These are phyloP conservation scores for Acanthaster planci DNA, from an alignment of 35 echinoderm and acorn worm species.

Conservation along the genomic window DNA sequence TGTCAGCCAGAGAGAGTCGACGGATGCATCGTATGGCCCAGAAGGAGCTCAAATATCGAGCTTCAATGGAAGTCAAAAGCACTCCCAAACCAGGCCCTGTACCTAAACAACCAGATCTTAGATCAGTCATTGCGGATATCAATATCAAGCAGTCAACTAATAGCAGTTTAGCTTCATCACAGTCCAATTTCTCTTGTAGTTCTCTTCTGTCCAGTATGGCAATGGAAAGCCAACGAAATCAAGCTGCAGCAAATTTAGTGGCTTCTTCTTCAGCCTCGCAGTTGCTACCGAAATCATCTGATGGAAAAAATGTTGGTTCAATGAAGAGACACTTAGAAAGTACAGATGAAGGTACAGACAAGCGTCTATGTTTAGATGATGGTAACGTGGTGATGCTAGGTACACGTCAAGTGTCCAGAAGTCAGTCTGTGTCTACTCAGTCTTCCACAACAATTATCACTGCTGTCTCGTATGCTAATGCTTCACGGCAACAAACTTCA, in stretches of 20 bases:
- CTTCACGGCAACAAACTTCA: not conserved
- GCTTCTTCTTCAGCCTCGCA: constrained; percentile 16
- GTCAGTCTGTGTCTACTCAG: not conserved
- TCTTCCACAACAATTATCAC: not conserved
- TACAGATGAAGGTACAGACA: not conserved
- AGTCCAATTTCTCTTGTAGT: constrained; percentile 67
- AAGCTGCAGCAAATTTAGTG: constrained; percentile 26
- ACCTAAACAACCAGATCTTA: not conserved
- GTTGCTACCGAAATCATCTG: constrained; percentile 37
- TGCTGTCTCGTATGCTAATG: not conserved
- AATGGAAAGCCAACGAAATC: constrained; percentile 73
- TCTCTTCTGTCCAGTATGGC: constrained; percentile 81
- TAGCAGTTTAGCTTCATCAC: not conserved
- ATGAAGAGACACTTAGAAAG: constrained; percentile 40
- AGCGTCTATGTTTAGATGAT: not conserved
- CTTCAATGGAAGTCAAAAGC: not conserved
- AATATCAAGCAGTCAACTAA: not conserved
- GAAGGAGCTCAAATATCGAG: not conserved
- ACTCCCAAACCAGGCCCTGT: not conserved
- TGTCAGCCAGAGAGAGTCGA: not conserved
- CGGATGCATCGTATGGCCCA: not conserved
- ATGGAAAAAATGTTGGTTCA: constrained; percentile 21
- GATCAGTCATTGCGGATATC: constrained; percentile 8
- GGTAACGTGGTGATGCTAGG: not conserved
- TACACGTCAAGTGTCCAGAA: not conserved